Conservation (phyloP, 2,888 invertebrate genomes). For the Lithophane ornitopus region DNA sequence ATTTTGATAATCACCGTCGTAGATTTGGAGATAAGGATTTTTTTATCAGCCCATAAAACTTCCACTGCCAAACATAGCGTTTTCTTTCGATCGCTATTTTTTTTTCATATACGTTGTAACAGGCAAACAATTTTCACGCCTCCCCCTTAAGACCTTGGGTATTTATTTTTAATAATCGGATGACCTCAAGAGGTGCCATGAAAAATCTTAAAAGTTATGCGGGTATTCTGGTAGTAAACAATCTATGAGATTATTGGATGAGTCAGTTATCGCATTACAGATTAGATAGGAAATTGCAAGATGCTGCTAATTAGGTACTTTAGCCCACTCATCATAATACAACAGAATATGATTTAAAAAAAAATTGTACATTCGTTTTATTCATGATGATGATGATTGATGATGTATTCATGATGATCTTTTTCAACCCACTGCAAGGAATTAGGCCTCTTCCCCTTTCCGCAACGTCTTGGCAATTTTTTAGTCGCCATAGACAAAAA, state of each 20-base stretch:
- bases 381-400: too few relatives aligned
- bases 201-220: too few relatives aligned
- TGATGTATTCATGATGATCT: not conserved
- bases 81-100: not conserved
- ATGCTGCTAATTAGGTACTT: not conserved
- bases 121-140: too few relatives aligned
- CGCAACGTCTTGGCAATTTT: too few relatives aligned
- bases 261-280: not conserved
- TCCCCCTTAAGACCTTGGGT: too few relatives aligned
- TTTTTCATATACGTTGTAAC: too few relatives aligned
- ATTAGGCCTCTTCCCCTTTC: not conserved
- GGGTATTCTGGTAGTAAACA: not conserved
- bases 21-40: not conserved
- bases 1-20: not conserved
- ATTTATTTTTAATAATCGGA: too few relatives aligned
- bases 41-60: conserved; percentile 26
- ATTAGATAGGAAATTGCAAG: not conserved
- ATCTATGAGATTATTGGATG: not conserved
- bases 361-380: too few relatives aligned
- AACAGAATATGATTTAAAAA: too few relatives aligned
- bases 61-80: not conserved
- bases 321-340: too few relatives aligned
- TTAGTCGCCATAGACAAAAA: not conserved
- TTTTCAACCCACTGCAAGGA: not conserved
- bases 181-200: too few relatives aligned